These are phyloP conservation scores for Sciurus carolinensis DNA, from an alignment of 2,797 vertebrate species.

Conservation along the genomic window DNA sequence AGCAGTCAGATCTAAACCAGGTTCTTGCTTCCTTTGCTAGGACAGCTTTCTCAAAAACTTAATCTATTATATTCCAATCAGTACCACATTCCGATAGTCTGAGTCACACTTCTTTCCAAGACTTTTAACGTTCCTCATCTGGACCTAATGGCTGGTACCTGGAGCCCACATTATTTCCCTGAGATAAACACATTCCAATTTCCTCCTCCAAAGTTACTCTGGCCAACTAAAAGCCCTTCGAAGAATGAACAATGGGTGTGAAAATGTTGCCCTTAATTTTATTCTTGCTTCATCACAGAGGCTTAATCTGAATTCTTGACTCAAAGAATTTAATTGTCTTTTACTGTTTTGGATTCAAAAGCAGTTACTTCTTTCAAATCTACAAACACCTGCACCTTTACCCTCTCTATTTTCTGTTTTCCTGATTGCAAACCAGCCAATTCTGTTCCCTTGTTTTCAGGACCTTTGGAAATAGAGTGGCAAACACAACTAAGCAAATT, in stretches of 20 bases:
- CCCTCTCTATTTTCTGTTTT: background rate
- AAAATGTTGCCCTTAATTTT: background rate
- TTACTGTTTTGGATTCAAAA: background rate
- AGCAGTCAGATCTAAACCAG: background rate
- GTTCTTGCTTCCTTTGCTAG: background rate
- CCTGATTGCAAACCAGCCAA: background rate
- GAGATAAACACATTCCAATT: background rate
- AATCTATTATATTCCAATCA: background rate
- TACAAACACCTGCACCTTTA: background rate
- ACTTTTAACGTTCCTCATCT: background rate
- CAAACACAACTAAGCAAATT: background rate
- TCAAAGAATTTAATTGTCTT: background rate
- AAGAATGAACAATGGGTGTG: background rate
- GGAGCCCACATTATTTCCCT: background rate
- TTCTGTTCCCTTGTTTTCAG: constrained; percentile 17
- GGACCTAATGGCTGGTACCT: background rate
- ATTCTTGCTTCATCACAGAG: constrained; percentile 7
- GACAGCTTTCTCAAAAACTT: background rate
- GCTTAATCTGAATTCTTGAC: constrained; percentile 43
- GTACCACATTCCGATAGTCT: background rate
- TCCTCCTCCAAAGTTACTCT: background rate
- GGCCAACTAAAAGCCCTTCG: background rate
- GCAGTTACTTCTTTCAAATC: background rate
- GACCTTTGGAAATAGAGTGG: background rate
- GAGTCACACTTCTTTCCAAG: background rate